Evolutionary conservation across 2,888 invertebrate species (phyloP).

Genomic region (Leptinotarsa rubiginosa): DNA sequence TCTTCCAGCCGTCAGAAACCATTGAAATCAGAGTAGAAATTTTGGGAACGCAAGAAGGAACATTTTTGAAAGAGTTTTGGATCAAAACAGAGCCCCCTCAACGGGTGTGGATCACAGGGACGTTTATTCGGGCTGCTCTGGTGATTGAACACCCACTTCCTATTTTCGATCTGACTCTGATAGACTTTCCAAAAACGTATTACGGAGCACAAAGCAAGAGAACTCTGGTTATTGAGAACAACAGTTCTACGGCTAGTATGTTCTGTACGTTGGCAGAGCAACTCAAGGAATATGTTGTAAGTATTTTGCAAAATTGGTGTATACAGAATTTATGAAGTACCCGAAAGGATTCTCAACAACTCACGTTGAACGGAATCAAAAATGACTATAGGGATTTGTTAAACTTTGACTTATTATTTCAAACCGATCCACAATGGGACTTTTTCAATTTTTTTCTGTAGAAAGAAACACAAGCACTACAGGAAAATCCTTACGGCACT

Average conservation of each 20-base stretch:
- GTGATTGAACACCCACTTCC: conserved; percentile 61
- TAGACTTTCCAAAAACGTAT: conserved; percentile 65
- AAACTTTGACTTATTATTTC: no score
- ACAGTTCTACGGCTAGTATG: conserved; percentile 62
- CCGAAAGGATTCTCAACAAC: no score
- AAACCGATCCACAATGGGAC: no score
- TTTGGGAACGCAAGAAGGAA: conserved; percentile 61
- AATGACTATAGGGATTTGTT: no score
- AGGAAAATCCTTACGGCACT: no score
- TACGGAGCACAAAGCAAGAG: conserved; percentile 60
- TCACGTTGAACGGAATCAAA: no score
- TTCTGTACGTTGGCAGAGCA: conserved; percentile 63
- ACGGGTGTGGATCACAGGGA: conserved; percentile 56
- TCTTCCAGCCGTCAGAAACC: conserved; percentile 44
- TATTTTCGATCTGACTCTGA: conserved; percentile 61
- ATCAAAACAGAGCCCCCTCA: conserved; percentile 61
- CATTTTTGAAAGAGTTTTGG: conserved; percentile 66
- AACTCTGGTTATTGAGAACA: conserved; percentile 64
- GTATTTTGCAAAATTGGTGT: not conserved
- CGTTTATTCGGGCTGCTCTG: conserved; percentile 62
- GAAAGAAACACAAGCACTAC: no score
- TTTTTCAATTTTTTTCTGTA: no score
- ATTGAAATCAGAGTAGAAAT: conserved; percentile 60
- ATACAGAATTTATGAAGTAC: no score
- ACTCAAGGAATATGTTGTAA: conserved; percentile 48